Conservation (phyloP, 2,113 vertebrate species). For the Onychostruthus taczanowskii region DNA sequence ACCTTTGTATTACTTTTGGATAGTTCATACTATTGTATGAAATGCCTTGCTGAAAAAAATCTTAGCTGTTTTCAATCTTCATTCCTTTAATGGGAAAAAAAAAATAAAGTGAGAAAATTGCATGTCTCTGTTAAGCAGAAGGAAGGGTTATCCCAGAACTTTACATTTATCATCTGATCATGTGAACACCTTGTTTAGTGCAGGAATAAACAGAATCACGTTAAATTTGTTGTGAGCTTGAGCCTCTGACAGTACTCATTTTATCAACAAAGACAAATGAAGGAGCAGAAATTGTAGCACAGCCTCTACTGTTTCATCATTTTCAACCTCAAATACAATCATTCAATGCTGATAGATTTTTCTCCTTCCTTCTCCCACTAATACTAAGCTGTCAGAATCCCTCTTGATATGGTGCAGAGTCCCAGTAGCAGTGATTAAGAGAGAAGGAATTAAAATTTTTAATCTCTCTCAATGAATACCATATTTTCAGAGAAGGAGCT, state of each 20-base stretch:
- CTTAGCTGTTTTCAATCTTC: neutral
- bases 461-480: neutral
- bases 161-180: conserved; percentile 45
- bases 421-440: neutral
- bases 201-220: conserved; percentile 59
- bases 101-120: neutral
- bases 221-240: conserved; percentile 62
- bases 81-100: neutral
- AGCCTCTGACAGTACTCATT: conserved; percentile 68
- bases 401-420: neutral
- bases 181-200: conserved; percentile 41
- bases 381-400: neutral
- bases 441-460: neutral
- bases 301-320: conserved; percentile 48
- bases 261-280: conserved; percentile 74
- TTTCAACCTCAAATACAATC: conserved; percentile 66
- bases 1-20: neutral
- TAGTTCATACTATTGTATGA: neutral
- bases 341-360: conserved; percentile 52
- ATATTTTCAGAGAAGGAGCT: neutral
- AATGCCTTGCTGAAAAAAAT: neutral
- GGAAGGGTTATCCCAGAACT: neutral
- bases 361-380: neutral
- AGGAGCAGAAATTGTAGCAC: conserved; percentile 55
- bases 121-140: neutral